Percentiles rank a stretch among this genome's conserved stretches.
Conservation (phyloP, 2,888 invertebrate species). For the Rhamnusium bicolor region DNA sequence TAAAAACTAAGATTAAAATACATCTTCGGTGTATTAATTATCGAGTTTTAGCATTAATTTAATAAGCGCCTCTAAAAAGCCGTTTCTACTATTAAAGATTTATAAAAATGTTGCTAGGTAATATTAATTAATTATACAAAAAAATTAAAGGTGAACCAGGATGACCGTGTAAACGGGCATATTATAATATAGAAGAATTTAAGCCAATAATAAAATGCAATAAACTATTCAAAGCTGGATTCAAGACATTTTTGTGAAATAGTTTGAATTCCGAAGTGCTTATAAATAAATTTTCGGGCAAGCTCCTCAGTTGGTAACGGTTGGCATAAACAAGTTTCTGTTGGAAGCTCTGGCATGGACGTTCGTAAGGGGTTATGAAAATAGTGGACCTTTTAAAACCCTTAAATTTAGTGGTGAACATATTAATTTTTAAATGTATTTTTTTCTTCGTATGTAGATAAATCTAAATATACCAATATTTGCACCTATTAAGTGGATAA, state of each 20-base stretch:
- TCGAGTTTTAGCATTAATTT: too few relatives aligned
- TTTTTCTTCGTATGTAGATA: too few relatives aligned
- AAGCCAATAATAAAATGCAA: background rate
- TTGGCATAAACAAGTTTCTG: slow-evolving; percentile 16
- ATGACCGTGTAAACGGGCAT: background rate
- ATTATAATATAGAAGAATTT: background rate
- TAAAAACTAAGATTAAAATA: too few relatives aligned
- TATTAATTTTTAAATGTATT: too few relatives aligned
- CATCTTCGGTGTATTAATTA: too few relatives aligned
- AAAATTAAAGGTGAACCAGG: background rate
- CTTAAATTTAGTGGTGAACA: too few relatives aligned
- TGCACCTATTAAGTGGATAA: too few relatives aligned
- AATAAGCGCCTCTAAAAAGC: background rate
- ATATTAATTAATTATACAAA: background rate
- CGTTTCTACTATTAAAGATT: background rate
- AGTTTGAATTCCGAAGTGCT: background rate
- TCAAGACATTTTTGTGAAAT: slow-evolving; percentile 4
- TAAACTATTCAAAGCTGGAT: background rate
- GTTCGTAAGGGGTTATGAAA: background rate
- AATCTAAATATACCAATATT: too few relatives aligned
- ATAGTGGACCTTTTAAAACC: background rate
- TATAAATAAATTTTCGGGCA: slow-evolving; percentile 13
- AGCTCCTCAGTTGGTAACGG: background rate
- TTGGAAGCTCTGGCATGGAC: background rate
- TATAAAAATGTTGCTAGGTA: too few relatives aligned